Percentiles rank a stretch among this genome's conserved stretches.
Evolutionary conservation across 2,113 vertebrate genomes (phyloP).

Genomic region (Loxodonta africana): DNA sequence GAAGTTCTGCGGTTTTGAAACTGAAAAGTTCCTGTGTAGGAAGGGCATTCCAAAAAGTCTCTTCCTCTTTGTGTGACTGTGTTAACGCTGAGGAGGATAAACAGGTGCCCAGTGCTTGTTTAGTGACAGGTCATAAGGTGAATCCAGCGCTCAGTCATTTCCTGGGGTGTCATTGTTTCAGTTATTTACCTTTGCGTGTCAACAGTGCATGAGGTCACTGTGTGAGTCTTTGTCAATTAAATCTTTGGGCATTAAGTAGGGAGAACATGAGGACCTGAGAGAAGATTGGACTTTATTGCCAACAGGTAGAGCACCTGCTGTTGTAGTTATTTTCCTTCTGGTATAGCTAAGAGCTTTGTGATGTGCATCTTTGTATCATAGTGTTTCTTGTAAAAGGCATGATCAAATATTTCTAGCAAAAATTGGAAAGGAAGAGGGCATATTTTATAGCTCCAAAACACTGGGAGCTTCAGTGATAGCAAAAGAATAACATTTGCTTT

Average conservation of each 20-base stretch:
- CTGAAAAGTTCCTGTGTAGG: background rate
- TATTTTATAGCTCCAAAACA: background rate
- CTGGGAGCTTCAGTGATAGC: background rate
- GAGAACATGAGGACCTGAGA: background rate
- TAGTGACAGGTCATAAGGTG: conserved; percentile 54
- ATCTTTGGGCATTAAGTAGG: background rate
- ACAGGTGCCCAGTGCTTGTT: background rate
- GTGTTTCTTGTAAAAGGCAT: background rate
- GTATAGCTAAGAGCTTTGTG: background rate
- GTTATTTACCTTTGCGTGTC: conserved; percentile 26
- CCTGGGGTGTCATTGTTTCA: conserved; percentile 66
- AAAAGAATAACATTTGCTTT: background rate
- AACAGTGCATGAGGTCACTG: conserved; percentile 19
- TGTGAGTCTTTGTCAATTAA: conserved; percentile 11
- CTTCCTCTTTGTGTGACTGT: conserved; percentile 51
- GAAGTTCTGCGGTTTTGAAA: background rate
- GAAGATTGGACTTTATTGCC: background rate
- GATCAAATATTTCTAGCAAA: background rate
- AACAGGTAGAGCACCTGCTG: background rate
- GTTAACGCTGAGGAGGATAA: background rate
- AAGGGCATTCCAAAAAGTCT: conserved; percentile 35
- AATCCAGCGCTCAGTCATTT: conserved; percentile 72
- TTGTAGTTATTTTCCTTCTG: conserved; percentile 35
- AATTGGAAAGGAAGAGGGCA: background rate
- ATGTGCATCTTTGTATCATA: background rate